Evolutionary conservation across 2,797 vertebrate species (phyloP), one percentile per base, ranked within the genome.

Genomic region (Sebastes aleutianus): DNA sequence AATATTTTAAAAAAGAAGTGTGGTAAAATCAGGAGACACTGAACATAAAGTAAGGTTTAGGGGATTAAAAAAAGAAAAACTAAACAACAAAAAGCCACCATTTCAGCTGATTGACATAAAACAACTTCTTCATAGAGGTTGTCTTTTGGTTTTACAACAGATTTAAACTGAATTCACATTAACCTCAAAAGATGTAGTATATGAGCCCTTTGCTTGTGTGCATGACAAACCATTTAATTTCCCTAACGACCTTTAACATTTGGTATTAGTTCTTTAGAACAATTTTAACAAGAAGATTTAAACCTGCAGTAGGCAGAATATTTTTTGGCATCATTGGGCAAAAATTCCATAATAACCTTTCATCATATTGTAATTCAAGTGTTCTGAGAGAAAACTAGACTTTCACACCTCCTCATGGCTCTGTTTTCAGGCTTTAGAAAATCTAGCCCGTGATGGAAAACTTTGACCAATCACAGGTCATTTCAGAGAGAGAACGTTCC

Each of bases 401-500:
- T 47, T 47, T 0, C 0, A 0, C 43, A 18, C 6, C 43, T 43
- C 39, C 6, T 47, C 43, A 3, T 16, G 43, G 43, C 14, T 47
- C 43, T 47, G 43, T 47, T 47, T 47, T 18, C 43, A 47, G 14
- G 6, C 14, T 47, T 47, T 0, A 47, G 0, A 39, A 39, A 39
- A 39, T 39, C 12, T 39, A 39, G 36, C 36, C 36, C 36, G 5
- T 39, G 36, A 39, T 0, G 13, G 13, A 0, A 39, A 0, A 47
- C 43, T 47, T 47, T 47, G 43, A 14, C 43, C 16, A 16, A 20
- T 50, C 43, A 50, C 43, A 50, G 16, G 43, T 50, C 7, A 50
- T 50, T 50, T 50, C 43, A 50, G 18, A 50, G 43, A 43, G 39
- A 50, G 16, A 47, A 0, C 16, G 18, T 50, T 50, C 43, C 7